These are phyloP conservation scores for Pterophyllum scalare DNA, from an alignment of 2,113 vertebrate species.

Conservation along the genomic window DNA sequence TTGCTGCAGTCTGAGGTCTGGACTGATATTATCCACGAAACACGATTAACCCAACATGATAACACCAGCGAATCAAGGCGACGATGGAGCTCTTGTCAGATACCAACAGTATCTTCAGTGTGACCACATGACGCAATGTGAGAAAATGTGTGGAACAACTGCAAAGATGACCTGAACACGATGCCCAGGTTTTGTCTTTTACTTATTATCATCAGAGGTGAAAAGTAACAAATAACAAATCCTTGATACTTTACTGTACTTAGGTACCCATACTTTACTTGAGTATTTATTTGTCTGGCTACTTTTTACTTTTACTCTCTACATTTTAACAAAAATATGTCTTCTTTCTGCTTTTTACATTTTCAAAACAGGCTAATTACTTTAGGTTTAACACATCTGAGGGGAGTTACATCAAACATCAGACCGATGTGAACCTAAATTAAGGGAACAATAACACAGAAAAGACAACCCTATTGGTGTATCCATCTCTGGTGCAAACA, in stretches of 20 bases:
- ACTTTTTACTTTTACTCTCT: not conserved
- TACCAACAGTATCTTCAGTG: not conserved
- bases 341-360: too few relatives aligned
- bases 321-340: too few relatives aligned
- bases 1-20: constrained; percentile 38
- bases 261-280: not conserved
- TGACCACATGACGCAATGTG: not conserved
- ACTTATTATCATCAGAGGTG: not conserved
- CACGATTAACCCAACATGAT: constrained; percentile 31
- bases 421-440: not conserved
- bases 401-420: not conserved
- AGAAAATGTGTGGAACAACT: not conserved
- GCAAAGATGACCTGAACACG: not conserved
- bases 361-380: too few relatives aligned
- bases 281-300: not conserved
- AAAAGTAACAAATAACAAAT: not conserved
- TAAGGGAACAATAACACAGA: not conserved
- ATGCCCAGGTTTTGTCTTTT: not conserved
- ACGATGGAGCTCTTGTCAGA: not conserved
- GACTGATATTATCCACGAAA: constrained; percentile 31
- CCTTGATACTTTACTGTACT: not conserved
- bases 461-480: not conserved
- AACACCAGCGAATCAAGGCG: not conserved
- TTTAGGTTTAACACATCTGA: not conserved
- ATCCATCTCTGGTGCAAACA: too few relatives aligned